Percentiles rank a stretch among this genome's conserved stretches.
phyloP scores from a whole-genome alignment of 2,113 vertebrate genomes.

The Marmota flaviventris region DNA sequence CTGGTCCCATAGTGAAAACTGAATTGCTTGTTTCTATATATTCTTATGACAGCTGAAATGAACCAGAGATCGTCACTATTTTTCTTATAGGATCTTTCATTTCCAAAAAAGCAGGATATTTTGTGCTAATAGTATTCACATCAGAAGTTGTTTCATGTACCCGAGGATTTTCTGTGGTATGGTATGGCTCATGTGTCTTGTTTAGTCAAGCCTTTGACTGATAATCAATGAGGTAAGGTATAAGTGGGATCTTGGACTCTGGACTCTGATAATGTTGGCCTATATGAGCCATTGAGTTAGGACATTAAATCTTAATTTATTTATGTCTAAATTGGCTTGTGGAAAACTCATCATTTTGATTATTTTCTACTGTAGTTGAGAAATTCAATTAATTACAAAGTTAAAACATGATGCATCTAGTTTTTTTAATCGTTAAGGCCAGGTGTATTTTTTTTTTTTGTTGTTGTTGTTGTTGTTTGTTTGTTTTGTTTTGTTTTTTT shows the following conservation, averaged over 20 bases:
- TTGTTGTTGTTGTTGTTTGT: not conserved
- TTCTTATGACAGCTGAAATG: constrained; percentile 6
- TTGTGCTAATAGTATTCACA: not conserved
- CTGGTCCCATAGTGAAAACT: not conserved
- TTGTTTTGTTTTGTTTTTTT: too few relatives aligned
- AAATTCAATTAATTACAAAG: not conserved
- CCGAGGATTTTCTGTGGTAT: not conserved
- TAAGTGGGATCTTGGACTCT: not conserved
- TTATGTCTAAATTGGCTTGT: not conserved
- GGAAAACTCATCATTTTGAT: constrained; percentile 24
- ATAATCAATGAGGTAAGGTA: not conserved
- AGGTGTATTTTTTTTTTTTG: too few relatives aligned
- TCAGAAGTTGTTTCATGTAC: not conserved
- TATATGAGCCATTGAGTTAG: not conserved
- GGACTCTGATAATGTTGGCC: constrained; percentile 9
- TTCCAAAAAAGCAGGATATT: not conserved
- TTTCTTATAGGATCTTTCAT: not conserved
- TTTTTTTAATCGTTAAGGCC: not conserved
- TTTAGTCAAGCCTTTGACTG: not conserved
- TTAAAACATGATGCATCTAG: not conserved
- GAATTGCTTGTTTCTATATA: constrained; percentile 19
- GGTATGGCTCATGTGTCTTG: not conserved
- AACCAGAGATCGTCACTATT: not conserved
- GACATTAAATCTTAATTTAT: constrained; percentile 37
- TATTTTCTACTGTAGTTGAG: not conserved